Evolutionary conservation across 2,888 invertebrate genomes (phyloP), one percentile per base, ranked within the genome.

Genomic region (Sclerodermus sp.): DNA sequence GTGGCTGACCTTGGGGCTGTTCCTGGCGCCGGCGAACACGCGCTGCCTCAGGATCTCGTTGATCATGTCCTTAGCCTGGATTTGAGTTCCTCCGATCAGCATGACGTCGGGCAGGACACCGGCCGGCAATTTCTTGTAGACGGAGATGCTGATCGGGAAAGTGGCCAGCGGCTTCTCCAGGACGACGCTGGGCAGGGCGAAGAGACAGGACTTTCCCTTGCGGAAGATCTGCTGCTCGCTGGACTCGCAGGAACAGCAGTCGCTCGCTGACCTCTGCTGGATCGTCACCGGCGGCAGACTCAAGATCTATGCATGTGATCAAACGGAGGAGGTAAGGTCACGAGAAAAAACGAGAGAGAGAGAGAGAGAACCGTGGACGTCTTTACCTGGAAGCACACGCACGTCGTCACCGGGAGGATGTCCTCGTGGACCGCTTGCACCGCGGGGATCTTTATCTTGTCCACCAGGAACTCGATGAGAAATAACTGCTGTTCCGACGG

Each of bases 181-280:
- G 29, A 84, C 83, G 6, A 70, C 60, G 38, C 83, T 80, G 18
- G 84, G 82, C 2, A 87, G 72, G 0, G 85, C 85, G 66, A 87
- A 87, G n/a, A 87, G 76, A 60, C 87, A 87, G 0, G 87, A 87
- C 71, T 87, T 87, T 18, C 87, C 87, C 58, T 80, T 85, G 66
- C 84, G 85, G 49, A 85, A 83, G 1, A 79, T 73, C 64, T 81
- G 82, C 1, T 78, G 70, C 48, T 78, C 78, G 41, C 75, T 74
- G 53, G 81, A 80, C 31, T 73, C 65, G 39, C 81, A 80, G n/a
- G n/a, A n/a, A n/a, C n/a, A n/a, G n/a, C n/a, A n/a, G n/a, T n/a
- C 23, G 8, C 4, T 3, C 8, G 23, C 4, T 8, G 68, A 53
- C 53, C 85, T 84, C 60, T 87, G 86, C 70, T 84, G 84, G 51